A percentile compares a stretch with the other conserved stretches of the same genome.
Evolutionary conservation across 1,140 invertebrate genomes (phyloP).

Genomic region (Arctopsyche grandis): DNA sequence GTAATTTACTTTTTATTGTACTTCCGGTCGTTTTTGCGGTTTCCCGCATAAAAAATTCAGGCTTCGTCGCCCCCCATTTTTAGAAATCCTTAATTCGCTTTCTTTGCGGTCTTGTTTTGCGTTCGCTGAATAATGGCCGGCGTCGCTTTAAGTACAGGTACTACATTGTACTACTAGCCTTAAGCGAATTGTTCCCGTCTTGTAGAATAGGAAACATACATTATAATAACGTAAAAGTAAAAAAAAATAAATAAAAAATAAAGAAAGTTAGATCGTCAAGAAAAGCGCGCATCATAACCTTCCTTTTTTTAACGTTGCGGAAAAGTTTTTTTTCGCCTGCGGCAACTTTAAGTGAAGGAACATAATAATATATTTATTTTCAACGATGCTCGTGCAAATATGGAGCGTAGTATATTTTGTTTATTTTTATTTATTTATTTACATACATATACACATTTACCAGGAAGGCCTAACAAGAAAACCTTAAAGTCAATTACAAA

Average conservation of each 20-base stretch:
- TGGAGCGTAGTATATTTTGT: not conserved
- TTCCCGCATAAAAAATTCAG: slow-evolving; percentile 1
- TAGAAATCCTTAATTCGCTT: slow-evolving; percentile 45
- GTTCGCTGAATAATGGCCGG: not conserved
- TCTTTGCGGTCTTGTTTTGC: slow-evolving; percentile 33
- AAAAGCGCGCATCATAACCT: slow-evolving; percentile 6
- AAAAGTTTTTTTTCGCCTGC: slow-evolving; percentile 4
- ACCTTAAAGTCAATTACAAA: too few species aligned
- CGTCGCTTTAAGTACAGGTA: not conserved
- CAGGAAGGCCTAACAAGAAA: too few species aligned
- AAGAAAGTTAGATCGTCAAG: slow-evolving; percentile 6
- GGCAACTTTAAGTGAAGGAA: not conserved
- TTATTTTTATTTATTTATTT: too few species aligned
- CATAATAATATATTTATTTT: slow-evolving; percentile 21
- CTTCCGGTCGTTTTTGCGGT: not conserved
- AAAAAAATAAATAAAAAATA: not conserved
- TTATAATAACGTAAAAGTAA: not conserved
- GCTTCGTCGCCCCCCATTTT: not conserved
- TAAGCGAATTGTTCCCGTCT: not conserved
- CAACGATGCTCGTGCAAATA: not conserved
- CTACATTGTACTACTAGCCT: not conserved
- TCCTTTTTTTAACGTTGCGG: not conserved
- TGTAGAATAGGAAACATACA: not conserved
- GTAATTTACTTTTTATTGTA: slow-evolving; percentile 34
- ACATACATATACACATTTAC: too few species aligned